These are phyloP conservation scores for Cantharis nigra DNA, from an alignment of 2,888 invertebrate genomes.

Conservation along the genomic window DNA sequence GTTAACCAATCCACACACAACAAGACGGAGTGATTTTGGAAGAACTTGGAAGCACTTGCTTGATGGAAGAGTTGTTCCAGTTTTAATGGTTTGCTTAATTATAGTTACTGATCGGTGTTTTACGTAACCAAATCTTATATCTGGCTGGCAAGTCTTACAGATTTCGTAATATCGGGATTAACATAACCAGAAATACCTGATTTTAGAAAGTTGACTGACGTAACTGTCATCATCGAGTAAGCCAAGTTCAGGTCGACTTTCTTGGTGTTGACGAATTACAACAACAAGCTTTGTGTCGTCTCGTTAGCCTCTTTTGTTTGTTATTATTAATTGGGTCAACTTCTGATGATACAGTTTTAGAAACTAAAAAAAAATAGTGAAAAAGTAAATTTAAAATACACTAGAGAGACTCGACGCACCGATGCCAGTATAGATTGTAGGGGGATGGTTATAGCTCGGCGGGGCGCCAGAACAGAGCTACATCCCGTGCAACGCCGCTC, in stretches of 20 bases:
- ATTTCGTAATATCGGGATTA: neutral
- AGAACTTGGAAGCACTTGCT: neutral
- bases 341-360: neutral
- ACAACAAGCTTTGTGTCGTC: neutral
- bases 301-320: neutral
- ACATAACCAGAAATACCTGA: neutral
- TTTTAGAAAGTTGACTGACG: neutral
- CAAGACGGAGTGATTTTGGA: neutral
- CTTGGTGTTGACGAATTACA: neutral
- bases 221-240: neutral
- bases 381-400: neutral
- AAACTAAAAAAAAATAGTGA: neutral
- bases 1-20: neutral
- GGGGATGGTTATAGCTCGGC: constrained; percentile 56
- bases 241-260: neutral
- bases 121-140: neutral
- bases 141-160: neutral
- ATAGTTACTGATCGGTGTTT: neutral
- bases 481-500: constrained; percentile 43
- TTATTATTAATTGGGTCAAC: neutral
- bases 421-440: constrained; percentile 51
- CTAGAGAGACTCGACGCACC: constrained; percentile 43
- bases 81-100: neutral
- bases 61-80: neutral
- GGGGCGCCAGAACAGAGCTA: constrained; percentile 50